Evolutionary conservation across 2,797 vertebrate genomes (phyloP).

Genomic region (Peromyscus aztecus): DNA sequence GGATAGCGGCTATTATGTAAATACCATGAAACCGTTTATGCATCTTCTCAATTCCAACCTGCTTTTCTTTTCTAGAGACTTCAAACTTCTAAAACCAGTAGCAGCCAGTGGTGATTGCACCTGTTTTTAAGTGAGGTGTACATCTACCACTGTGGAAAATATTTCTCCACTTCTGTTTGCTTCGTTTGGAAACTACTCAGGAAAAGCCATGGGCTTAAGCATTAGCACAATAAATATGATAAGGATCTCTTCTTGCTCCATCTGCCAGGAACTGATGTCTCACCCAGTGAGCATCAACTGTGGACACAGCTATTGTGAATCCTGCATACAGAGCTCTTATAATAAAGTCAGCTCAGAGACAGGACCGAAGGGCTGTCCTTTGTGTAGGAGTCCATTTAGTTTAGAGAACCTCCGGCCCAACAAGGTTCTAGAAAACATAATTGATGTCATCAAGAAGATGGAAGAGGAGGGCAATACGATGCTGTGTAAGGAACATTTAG

Average conservation of each 20-base stretch:
- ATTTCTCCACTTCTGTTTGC: not conserved
- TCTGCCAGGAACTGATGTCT: conserved; percentile 63
- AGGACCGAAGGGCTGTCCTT: not conserved
- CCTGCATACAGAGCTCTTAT: not conserved
- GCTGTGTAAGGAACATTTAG: not conserved
- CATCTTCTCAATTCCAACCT: not conserved
- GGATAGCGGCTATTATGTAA: not conserved
- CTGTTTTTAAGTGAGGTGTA: not conserved
- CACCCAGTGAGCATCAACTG: conserved; percentile 54
- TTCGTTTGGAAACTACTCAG: not conserved
- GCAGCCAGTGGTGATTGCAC: not conserved
- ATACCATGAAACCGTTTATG: not conserved
- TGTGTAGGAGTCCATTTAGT: not conserved
- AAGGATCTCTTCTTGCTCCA: conserved; percentile 69
- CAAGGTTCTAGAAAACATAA: conserved; percentile 58
- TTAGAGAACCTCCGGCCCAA: conserved; percentile 16
- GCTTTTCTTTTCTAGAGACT: not conserved
- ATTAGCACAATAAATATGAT: not conserved
- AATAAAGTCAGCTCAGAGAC: fast-evolving
- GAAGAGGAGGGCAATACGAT: not conserved
- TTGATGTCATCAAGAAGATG: conserved; percentile 29
- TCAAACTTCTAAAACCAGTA: not conserved
- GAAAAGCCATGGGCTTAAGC: conserved; percentile 41
- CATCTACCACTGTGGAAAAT: not conserved
- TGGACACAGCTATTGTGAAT: conserved; percentile 72